Evolutionary conservation across 1,140 invertebrate species (phyloP).

Genomic region (Drosophila ambigua): DNA sequence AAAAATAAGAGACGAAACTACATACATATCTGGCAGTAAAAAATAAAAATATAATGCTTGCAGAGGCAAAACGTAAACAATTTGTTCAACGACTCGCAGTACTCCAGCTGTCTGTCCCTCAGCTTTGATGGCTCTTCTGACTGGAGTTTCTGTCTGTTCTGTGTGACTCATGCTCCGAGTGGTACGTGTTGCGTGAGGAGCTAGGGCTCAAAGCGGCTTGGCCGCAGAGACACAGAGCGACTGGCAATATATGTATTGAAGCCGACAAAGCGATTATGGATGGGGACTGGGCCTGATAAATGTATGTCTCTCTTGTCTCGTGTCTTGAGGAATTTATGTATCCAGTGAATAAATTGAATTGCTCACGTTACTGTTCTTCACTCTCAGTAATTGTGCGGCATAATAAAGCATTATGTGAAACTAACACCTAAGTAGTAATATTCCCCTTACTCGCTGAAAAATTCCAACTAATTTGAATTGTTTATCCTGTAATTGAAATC

Average conservation of each 20-base stretch:
- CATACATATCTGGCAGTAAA: conserved; percentile 12
- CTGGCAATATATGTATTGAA: conserved; percentile 8
- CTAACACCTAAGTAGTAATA: background rate
- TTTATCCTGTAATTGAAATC: no score
- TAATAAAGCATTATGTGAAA: no score
- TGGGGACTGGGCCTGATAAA: conserved; percentile 20
- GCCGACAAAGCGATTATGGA: conserved; percentile 9
- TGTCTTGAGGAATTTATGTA: conserved; percentile 11
- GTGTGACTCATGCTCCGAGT: conserved; percentile 24
- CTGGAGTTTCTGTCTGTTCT: conserved; percentile 20
- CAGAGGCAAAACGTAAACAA: conserved; percentile 54
- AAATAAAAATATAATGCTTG: conserved; percentile 41
- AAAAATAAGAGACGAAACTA: conserved; percentile 35
- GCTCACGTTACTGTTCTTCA: no score
- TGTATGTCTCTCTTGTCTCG: background rate
- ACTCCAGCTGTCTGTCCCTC: conserved; percentile 27
- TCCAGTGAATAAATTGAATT: no score
- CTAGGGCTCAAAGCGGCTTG: conserved; percentile 25
- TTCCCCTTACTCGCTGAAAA: background rate
- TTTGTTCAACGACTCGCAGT: conserved; percentile 19
- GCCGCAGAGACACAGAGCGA: background rate
- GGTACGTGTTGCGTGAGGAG: conserved; percentile 35
- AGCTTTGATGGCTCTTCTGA: conserved; percentile 16
- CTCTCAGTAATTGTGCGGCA: no score
- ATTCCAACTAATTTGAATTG: no score